Evolutionary conservation across 1,140 invertebrate species (phyloP).

Genomic region (Drosophila littoralis): DNA sequence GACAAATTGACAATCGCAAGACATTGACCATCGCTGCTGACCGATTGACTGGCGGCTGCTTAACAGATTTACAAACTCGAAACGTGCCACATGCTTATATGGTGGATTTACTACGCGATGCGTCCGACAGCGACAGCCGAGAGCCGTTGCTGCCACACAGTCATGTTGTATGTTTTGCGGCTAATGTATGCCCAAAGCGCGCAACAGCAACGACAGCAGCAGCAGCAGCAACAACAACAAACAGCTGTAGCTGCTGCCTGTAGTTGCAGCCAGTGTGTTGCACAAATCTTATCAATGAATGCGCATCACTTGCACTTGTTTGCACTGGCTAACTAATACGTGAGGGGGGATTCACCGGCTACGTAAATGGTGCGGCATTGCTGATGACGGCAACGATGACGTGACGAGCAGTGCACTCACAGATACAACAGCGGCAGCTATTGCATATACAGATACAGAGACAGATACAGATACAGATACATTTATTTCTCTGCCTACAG

Average conservation of each 20-base stretch:
- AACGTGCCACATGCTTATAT: constrained; percentile 65
- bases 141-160: constrained; percentile 16
- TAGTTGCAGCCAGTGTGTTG: constrained; percentile 35
- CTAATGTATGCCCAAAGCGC: constrained; percentile 77
- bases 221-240: constrained; percentile 4
- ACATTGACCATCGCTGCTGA: constrained; percentile 56
- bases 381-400: constrained; percentile 64
- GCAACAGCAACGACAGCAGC: constrained; percentile 35
- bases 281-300: constrained; percentile 81
- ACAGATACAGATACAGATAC: constrained; percentile 45
- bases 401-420: constrained; percentile 57
- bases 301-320: constrained; percentile 82
- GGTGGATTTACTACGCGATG: constrained; percentile 53
- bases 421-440: constrained; percentile 21
- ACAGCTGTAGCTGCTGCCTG: background rate
- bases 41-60: constrained; percentile 60
- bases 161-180: constrained; percentile 47
- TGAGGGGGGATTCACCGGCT: constrained; percentile 36
- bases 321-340: constrained; percentile 50
- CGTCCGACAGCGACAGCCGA: background rate
- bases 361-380: constrained; percentile 70
- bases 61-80: constrained; percentile 71
- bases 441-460: constrained; percentile 14
- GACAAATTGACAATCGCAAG: constrained; percentile 25
- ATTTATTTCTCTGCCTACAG: constrained; percentile 11